These are phyloP conservation scores for Athetis lepigone DNA, from an alignment of 2,888 invertebrate species.

Conservation along the genomic window DNA sequence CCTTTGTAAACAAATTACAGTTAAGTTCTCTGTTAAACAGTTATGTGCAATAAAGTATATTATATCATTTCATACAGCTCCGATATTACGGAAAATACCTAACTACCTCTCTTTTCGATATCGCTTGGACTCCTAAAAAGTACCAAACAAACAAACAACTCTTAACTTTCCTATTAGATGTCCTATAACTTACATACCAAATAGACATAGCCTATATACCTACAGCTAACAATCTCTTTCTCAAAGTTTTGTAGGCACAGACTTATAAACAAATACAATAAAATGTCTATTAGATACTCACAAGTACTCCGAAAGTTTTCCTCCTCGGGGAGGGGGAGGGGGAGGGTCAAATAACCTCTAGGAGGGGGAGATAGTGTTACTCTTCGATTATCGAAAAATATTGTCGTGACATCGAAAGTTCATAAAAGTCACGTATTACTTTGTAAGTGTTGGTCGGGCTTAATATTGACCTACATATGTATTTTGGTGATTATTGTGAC, in stretches of 20 bases:
- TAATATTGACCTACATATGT: constrained; percentile 34
- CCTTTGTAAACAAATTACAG: no score
- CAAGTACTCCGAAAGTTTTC: constrained; percentile 42
- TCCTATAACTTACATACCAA: neutral
- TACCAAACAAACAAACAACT: neutral
- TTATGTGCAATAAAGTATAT: no score
- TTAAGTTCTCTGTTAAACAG: no score
- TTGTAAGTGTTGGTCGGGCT: neutral
- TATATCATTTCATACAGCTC: no score
- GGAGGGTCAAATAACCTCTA: constrained; percentile 23
- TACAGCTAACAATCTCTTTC: constrained; percentile 13
- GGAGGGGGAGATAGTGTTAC: neutral
- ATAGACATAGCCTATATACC: neutral
- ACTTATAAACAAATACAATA: constrained; percentile 41
- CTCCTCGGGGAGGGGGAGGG: constrained; percentile 11
- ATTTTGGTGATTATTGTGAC: neutral
- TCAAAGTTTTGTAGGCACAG: constrained; percentile 26
- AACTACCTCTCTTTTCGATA: neutral
- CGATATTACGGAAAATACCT: neutral
- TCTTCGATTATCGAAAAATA: constrained; percentile 28
- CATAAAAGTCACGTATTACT: constrained; percentile 13
- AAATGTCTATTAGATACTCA: constrained; percentile 34
- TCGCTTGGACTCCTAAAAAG: neutral
- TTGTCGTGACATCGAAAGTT: constrained; percentile 21
- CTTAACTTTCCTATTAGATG: neutral